These are phyloP conservation scores for Harpalus rufipes DNA, from an alignment of 2,888 invertebrate genomes.

Conservation along the genomic window DNA sequence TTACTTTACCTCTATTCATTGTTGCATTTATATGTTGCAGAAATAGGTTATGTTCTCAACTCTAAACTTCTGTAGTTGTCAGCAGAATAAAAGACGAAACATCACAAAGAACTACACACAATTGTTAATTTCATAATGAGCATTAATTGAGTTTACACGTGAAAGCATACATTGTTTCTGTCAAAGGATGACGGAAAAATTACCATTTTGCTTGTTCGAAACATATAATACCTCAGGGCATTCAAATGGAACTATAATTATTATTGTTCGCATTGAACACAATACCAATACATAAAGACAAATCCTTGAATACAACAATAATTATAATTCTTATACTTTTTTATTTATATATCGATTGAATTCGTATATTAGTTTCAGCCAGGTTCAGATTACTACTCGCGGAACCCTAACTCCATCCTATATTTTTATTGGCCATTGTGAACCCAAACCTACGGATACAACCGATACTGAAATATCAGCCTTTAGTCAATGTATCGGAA, in stretches of 20 bases:
- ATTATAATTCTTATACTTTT: no score
- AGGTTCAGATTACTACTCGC: no score
- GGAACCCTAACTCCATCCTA: no score
- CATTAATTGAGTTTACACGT: slow-evolving; percentile 2
- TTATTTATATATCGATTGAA: no score
- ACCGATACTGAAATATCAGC: no score
- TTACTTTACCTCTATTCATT: neutral
- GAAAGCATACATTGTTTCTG: neutral
- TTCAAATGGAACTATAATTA: neutral
- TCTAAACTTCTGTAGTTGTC: neutral
- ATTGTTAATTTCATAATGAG: neutral
- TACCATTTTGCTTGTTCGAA: neutral
- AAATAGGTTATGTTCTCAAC: slow-evolving; percentile 1
- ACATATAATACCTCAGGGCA: neutral
- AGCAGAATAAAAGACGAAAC: slow-evolving; percentile 22
- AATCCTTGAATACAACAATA: no score
- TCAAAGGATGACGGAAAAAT: neutral
- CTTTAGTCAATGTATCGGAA: no score
- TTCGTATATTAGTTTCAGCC: no score
- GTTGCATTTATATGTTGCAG: slow-evolving; percentile 12
- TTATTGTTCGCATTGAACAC: neutral
- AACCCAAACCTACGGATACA: no score
- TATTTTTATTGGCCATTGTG: no score
- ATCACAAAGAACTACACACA: neutral
- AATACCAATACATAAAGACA: neutral